Evolutionary conservation across 2,113 vertebrate species (phyloP), one percentile per base, ranked within the genome.

Genomic region (Picathartes gymnocephalus): DNA sequence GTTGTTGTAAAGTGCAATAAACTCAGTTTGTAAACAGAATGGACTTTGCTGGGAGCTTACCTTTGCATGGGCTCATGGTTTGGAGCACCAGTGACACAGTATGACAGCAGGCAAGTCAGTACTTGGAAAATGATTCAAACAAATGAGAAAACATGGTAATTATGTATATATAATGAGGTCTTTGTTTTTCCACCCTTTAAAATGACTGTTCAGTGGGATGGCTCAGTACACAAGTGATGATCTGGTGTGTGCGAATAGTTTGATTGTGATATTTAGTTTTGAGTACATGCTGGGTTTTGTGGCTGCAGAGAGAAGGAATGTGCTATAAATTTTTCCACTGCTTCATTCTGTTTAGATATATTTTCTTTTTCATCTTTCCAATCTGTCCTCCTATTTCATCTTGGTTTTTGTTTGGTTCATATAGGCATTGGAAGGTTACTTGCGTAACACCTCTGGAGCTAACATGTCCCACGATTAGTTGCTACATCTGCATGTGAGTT

Each of bases 1-100:
- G 30, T 87, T 80, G 37, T 71, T 62, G 62, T 48, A 37, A 68
- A 86, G n/a, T 48, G 31, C 1, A 2, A 8, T 60, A 45, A 74
- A 33, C 56, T 88, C 37, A 3, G 22, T 73, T 71, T 78, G n/a
- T 88, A 95, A 95, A 68, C 48, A 77, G 71, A 45, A 18, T 44
- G 45, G 53, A 78, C 21, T 44, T 66, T 16, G 2, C 39, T 86
- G 60, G 70, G 74, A 69, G 53, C 57, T 94, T 47, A 50, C 70
- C 47, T 80, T 81, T 0, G 0, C 31, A 4, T 12, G 40, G 44
- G 21, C 4, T 0, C 0, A 1, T 3, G 12, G 27, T 91, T 88
- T 83, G 64, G 35, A 78, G 44, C 39, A 40, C 16, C 45, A 24
- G 58, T 45, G 54, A 40, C 35, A 40, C 23, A 53, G 23, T 58